phyloP scores from a whole-genome alignment of 2,888 invertebrate species.

The Hylaea fasciaria region DNA sequence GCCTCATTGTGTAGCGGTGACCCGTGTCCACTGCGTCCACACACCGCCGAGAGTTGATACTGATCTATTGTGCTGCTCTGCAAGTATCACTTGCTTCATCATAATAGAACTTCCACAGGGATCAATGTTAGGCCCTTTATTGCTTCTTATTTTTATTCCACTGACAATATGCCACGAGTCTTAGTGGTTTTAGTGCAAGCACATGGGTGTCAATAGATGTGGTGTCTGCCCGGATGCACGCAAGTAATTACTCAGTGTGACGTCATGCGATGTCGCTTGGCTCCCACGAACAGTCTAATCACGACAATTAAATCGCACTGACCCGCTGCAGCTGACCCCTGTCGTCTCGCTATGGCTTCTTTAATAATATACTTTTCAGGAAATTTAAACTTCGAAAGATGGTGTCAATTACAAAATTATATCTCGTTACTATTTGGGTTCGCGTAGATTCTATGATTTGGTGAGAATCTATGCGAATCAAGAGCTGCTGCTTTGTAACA shows the following conservation, averaged over 20 bases:
- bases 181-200: constrained; percentile 24
- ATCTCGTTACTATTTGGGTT: too few species aligned
- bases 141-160: constrained; percentile 18
- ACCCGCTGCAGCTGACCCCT: constrained; percentile 47
- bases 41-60: constrained; percentile 38
- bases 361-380: constrained; percentile 8
- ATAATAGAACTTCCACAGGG: constrained; percentile 28
- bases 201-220: constrained; percentile 41
- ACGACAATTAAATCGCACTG: constrained; percentile 73
- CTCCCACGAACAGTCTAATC: constrained; percentile 70
- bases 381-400: constrained; percentile 1
- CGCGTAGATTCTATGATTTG: background rate
- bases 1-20: constrained; percentile 76
- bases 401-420: background rate
- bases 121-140: constrained; percentile 15
- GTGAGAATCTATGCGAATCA: background rate
- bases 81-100: constrained; percentile 28
- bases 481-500: too few species aligned
- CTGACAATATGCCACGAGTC: constrained; percentile 11
- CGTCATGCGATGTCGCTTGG: constrained; percentile 59
- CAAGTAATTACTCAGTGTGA: constrained; percentile 63
- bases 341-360: constrained; percentile 1
- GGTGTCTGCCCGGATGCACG: constrained; percentile 48
- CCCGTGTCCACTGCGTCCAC: constrained; percentile 68
- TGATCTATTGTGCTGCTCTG: constrained; percentile 36